Evolutionary conservation across 2,113 vertebrate genomes (phyloP).

Genomic region (Dicerorhinus sumatrensis): DNA sequence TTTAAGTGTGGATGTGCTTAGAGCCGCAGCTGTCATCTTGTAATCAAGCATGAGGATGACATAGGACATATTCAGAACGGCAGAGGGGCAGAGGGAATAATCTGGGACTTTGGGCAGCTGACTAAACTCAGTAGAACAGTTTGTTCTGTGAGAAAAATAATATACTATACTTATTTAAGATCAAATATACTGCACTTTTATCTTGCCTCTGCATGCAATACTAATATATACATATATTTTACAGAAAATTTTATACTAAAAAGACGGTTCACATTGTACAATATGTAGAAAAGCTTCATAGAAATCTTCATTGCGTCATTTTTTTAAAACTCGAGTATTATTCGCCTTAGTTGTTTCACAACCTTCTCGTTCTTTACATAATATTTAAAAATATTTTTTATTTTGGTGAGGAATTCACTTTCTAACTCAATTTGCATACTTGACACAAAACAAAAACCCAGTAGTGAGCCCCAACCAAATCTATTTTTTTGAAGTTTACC

Average conservation of each 20-base stretch:
- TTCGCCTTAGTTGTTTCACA: neutral
- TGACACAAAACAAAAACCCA: neutral
- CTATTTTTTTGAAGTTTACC: neutral
- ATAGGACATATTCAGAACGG: neutral
- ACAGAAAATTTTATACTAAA: neutral
- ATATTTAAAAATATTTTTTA: conserved; percentile 10
- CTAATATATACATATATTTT: neutral
- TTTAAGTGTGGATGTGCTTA: neutral
- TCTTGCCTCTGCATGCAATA: neutral
- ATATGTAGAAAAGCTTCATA: neutral
- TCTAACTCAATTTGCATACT: neutral
- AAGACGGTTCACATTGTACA: neutral
- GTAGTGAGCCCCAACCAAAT: neutral
- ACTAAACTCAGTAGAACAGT: neutral
- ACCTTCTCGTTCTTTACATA: neutral
- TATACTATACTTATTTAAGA: neutral
- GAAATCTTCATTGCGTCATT: neutral
- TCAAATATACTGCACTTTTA: neutral
- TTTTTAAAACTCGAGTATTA: neutral
- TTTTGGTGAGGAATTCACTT: neutral
- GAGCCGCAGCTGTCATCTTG: neutral
- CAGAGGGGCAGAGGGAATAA: neutral
- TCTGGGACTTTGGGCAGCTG: neutral
- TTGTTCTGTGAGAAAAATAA: neutral
- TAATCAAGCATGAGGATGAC: neutral